Evolutionary conservation across 2,113 vertebrate genomes (phyloP), one percentile per base, ranked within the genome.

Genomic region (Struthidea cinerea): DNA sequence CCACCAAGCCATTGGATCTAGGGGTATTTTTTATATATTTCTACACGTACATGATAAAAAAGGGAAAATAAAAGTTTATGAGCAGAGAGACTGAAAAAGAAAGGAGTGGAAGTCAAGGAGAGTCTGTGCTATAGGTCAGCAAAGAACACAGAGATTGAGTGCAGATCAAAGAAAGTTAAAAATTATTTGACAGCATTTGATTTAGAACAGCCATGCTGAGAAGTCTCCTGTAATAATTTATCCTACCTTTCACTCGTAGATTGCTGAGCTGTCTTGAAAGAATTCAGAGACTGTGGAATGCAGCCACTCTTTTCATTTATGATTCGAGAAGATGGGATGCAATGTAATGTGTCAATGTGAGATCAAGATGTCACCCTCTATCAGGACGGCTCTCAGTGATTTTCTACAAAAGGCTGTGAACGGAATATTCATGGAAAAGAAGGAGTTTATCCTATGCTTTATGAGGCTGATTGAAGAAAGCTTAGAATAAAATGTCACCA

Each of bases 161-260:
- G 91, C 71, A 93, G 97, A 97, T 98, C 97, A 98, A 97, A 98
- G 97, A 82, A 97, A 94, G 87, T 96, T 97, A 94, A 95, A 96
- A 95, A 95, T 95, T 97, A 97, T 98, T 97, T 98, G 98, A 98
- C 98, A 98, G 95, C 90, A 78, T 95, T 97, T 98, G 97, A 98
- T 97, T 95, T 75, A 94, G 95, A 98, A 95, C 97, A 98, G 98
- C 89, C 90, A 90, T 52, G 32, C 52, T 70, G 82, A 69, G 92
- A 97, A 97, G 82, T 94, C 92, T 96, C 95, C 75, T 86, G 87
- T 83, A 96, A 97, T 97, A 91, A 97, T 94, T 96, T 94, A 89
- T 95, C 95, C 92, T 95, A 92, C 88, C 95, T 97, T 95, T 96
- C 96, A 96, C 82, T 96, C 1, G 23, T 81, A 95, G 95, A 97